A percentile compares a stretch with the other conserved stretches of the same genome.
These are phyloP conservation scores for Meteorus colon DNA, from an alignment of 2,888 invertebrate genomes.

Conservation along the genomic window DNA sequence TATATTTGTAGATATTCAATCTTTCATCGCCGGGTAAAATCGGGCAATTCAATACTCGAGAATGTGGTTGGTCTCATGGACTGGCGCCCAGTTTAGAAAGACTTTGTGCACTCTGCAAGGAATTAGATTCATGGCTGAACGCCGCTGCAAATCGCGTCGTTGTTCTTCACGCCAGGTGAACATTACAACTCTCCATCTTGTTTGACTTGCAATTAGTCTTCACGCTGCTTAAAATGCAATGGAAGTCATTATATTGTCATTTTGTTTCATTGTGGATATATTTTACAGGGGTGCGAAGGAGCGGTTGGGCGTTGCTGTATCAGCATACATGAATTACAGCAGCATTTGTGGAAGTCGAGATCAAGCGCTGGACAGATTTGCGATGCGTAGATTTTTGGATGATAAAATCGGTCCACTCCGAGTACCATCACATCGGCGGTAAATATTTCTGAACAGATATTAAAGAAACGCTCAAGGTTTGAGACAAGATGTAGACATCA, in stretches of 20 bases:
- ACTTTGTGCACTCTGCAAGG: conserved; percentile 93
- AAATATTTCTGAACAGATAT: conserved; percentile 51
- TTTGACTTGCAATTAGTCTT: conserved; percentile 17
- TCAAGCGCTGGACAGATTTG: conserved; percentile 92
- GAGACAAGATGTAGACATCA: too few species aligned
- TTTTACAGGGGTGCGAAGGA: conserved; percentile 85
- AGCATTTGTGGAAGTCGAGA: conserved; percentile 88
- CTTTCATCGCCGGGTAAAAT: conserved; percentile 83
- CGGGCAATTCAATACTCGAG: conserved; percentile 74
- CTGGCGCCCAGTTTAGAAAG: conserved; percentile 92
- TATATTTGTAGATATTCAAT: conserved; percentile 86
- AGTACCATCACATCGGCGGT: conserved; percentile 86
- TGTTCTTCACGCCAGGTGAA: conserved; percentile 89
- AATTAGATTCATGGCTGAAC: conserved; percentile 93
- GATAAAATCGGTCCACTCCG: conserved; percentile 83
- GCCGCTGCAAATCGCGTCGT: conserved; percentile 89
- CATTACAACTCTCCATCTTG: conserved; percentile 44
- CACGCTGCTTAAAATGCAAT: conserved; percentile 10
- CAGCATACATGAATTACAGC: conserved; percentile 95
- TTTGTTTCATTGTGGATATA: conserved; percentile 29
- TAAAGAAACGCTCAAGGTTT: too few species aligned
- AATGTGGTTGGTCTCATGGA: conserved; percentile 89
- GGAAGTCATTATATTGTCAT: conserved; percentile 13
- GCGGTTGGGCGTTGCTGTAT: conserved; percentile 89
- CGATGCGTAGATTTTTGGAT: conserved; percentile 93